Base-by-base conservation (phyloP, 2,888 invertebrate genomes). In the Eucriotettix oculatus region DNA sequence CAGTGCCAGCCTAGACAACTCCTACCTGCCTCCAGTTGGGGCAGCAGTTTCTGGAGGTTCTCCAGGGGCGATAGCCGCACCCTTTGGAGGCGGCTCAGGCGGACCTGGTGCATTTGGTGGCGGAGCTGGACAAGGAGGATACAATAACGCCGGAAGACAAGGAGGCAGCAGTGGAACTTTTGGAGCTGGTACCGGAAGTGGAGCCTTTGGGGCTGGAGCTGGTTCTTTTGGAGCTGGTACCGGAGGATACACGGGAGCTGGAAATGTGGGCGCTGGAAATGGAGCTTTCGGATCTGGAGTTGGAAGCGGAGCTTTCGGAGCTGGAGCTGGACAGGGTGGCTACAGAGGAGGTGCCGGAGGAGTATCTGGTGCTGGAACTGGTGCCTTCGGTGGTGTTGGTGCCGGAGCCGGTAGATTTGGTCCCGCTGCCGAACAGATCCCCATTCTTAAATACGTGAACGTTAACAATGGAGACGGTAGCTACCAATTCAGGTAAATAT, bases 51-150 rank as follows among this genome's bases (percentile, higher is more conserved):
- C 17, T 84, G 78, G 69, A 81, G 82, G 66, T 83, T 83, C 64
- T 83, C 81, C 65, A 83, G 84, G 69, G 82, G 83, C 58, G 84
- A 83, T 65, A 77, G 75, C 66, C 79, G 48, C 48, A 14, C 48
- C 48, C 5, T 48, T 48, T n/a, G 48, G 48, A 77, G 1, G 77
- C 80, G 81, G 80, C 1, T 75, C 77, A 1, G 78, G 79, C 42
- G 76, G 77, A 2, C 67, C 69, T 16, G 68, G 64, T 52, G 68
- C 69, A 16, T 68, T 69, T 44, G 17, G n/a, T 12, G 60, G 78
- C 52, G 74, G 77, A 64, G 78, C 78, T 42, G 48, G 48, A 9
- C n/a, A 12, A 14, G 9, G 48, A 48, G n/a, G 48, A 12, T 12
- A n/a, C n/a, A 14, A 14, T n/a, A 9, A n/a, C 12, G 48, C 5